Evolutionary conservation across 2,888 invertebrate genomes (phyloP).

Genomic region (Carpatolechia fugitivella): DNA sequence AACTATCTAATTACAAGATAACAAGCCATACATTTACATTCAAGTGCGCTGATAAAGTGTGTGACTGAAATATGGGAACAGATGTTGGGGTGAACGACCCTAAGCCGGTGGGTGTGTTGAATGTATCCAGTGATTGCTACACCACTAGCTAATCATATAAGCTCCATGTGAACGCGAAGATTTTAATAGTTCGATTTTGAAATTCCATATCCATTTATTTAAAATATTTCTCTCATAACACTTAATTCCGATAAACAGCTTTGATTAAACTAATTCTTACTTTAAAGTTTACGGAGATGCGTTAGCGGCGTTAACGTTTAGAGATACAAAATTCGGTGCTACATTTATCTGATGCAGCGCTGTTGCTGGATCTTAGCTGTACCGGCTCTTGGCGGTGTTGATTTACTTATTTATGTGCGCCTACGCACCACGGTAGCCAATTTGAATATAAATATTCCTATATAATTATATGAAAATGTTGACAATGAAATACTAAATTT

Average conservation of each 20-base stretch:
- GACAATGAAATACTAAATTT: slow-evolving; percentile 31
- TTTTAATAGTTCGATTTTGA: slow-evolving; percentile 20
- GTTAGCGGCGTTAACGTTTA: no score
- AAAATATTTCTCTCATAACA: neutral
- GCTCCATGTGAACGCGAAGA: neutral
- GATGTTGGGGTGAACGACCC: slow-evolving; percentile 73
- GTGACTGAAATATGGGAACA: slow-evolving; percentile 70
- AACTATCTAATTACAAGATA: slow-evolving; percentile 40
- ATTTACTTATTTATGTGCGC: slow-evolving; percentile 56
- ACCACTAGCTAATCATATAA: neutral
- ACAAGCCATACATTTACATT: slow-evolving; percentile 38
- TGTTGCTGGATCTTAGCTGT: neutral
- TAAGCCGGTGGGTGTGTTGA: slow-evolving; percentile 17
- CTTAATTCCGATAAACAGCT: neutral
- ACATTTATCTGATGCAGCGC: neutral
- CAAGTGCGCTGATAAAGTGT: slow-evolving; percentile 56
- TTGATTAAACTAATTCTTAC: neutral
- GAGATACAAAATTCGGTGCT: neutral
- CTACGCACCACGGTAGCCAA: slow-evolving; percentile 43
- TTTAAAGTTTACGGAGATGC: no score
- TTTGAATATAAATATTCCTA: slow-evolving; percentile 38
- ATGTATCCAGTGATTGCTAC: slow-evolving; percentile 8
- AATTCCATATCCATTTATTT: neutral
- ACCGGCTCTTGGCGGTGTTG: slow-evolving; percentile 38
- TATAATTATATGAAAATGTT: slow-evolving; percentile 28